Evolutionary conservation across 2,797 vertebrate genomes (phyloP).

Genomic region (Brachyrhaphis roseni): DNA sequence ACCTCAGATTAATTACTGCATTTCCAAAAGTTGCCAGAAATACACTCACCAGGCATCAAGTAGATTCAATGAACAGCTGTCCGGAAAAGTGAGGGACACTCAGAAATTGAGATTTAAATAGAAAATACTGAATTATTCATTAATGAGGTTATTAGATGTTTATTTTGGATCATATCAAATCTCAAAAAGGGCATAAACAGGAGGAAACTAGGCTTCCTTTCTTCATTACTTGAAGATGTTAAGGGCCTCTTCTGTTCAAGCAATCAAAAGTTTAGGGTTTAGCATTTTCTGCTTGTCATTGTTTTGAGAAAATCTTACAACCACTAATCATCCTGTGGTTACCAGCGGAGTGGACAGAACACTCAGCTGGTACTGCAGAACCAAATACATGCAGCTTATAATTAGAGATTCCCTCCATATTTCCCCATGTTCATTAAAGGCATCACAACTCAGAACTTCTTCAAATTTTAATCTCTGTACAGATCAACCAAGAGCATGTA

Average conservation of each 20-base stretch:
- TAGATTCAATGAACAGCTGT: slow-evolving; percentile 4
- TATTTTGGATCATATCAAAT: slow-evolving; percentile 6
- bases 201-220: not conserved
- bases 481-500: not conserved
- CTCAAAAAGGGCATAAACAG: not conserved
- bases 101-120: not conserved
- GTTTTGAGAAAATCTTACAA: not conserved
- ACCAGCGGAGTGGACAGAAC: not conserved
- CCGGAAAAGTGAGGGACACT: not conserved
- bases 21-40: not conserved
- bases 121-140: slow-evolving; percentile 3
- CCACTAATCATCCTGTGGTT: no score
- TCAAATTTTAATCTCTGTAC: not conserved
- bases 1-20: not conserved
- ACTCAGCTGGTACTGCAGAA: not conserved
- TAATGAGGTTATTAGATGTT: not conserved
- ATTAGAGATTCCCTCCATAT: not conserved
- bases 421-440: not conserved
- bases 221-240: not conserved
- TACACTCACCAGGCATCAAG: slow-evolving; percentile 1
- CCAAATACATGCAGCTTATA: not conserved
- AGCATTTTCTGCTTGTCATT: not conserved
- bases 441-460: not conserved
- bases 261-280: not conserved
- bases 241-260: not conserved